Evolutionary conservation across 1,140 invertebrate genomes (phyloP), one percentile per base, ranked within the genome.

Genomic region (Drosophila teissieri): DNA sequence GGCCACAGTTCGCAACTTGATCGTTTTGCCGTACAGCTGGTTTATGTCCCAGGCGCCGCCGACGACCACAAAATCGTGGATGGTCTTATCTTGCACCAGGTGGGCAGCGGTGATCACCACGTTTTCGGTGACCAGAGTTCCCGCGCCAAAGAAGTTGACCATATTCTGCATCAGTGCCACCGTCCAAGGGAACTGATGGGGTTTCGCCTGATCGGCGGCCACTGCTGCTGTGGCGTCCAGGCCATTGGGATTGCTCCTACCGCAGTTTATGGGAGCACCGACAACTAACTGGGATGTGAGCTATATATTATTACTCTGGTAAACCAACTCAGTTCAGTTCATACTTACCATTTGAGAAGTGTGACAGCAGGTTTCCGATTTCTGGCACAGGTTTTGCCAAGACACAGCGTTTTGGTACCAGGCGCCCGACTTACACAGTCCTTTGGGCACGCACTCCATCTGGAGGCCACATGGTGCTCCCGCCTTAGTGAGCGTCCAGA

Each of bases 121-220:
- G 5, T 63, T 68, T 11, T 63, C 46, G 34, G 57, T 61, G 22
- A 61, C 22, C 34, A 61, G 34, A 14, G 48, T 37, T 10, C 57
- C 57, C 10, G 34, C 34, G 2, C 57, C 57, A 24, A 54, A n/a
- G 4, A 61, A 39, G 5, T 8, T 0, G 6, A n/a, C 1, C 0
- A 1, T 3, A 0, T 1, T 0, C 3, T 14, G 0, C 22, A 27
- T 27, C 22, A 61, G 12, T 3, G 49, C 58, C 22, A 61, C 58
- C n/a, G 55, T 27, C 58, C 58, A 61, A 0, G 49, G 49, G 19
- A 61, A 61, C 17, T 61, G 34, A 12, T 55, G 15, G 11, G 49
- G 49, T 5, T 4, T 15, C 1, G 57, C 31, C 48, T 60, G 57
- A 27, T 54, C 17, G 1, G 0, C n/a, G 14, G 2, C 3, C 5